Conservation (phyloP, 2,113 vertebrate genomes). For the Danionella cerebrum region DNA sequence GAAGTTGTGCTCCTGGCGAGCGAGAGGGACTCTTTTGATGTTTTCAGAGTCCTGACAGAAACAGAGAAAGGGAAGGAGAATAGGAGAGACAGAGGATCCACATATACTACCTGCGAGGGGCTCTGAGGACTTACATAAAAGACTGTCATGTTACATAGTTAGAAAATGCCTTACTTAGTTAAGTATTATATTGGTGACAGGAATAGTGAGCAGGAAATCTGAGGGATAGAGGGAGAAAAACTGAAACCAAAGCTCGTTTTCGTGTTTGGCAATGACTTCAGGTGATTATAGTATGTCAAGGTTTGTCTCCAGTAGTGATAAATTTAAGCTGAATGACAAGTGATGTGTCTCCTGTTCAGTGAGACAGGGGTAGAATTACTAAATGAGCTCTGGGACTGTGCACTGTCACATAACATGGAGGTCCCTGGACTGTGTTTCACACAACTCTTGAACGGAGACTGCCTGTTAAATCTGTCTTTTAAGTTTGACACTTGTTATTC, state of each 20-base stretch:
- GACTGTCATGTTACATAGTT: conserved; percentile 35
- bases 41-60: conserved; percentile 39
- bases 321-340: conserved; percentile 24
- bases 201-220: neutral
- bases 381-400: neutral
- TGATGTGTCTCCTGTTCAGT: neutral
- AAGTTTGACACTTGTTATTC: too few species aligned
- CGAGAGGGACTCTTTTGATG: conserved; percentile 46
- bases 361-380: conserved; percentile 8
- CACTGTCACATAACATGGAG: conserved; percentile 15
- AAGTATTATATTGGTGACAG: conserved; percentile 7
- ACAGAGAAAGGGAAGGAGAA: conserved; percentile 6
- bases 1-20: conserved; percentile 49
- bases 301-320: conserved; percentile 10
- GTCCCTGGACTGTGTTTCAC: conserved; percentile 24
- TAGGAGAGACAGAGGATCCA: conserved; percentile 21
- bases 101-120: conserved; percentile 40
- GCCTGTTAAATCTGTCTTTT: too few species aligned
- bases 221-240: neutral
- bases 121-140: conserved; percentile 39
- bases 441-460: neutral
- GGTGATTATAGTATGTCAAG: neutral
- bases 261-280: neutral
- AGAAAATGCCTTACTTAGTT: conserved; percentile 26
- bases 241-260: conserved; percentile 7